A percentile compares a stretch with the other conserved stretches of the same genome.
These are phyloP conservation scores for Lagopus muta DNA, from an alignment of 2,113 vertebrate species.

Conservation along the genomic window DNA sequence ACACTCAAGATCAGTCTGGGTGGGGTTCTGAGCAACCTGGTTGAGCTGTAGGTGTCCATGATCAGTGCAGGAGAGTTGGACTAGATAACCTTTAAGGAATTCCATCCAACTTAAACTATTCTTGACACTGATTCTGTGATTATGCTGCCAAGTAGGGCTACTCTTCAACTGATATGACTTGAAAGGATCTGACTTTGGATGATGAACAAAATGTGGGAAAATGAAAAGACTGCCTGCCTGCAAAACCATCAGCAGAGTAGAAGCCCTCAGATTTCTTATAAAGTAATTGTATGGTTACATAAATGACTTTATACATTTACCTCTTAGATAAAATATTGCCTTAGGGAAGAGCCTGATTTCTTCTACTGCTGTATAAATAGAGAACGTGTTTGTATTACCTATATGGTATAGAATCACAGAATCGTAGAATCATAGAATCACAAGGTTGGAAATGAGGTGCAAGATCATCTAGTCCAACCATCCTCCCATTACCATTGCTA, in stretches of 20 bases:
- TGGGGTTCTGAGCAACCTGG: no score
- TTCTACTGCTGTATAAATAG: conserved; percentile 25
- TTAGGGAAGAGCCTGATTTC: conserved; percentile 4
- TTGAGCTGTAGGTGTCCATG: no score
- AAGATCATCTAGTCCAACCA: no score
- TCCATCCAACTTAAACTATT: no score
- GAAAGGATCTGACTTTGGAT: background rate
- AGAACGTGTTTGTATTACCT: background rate
- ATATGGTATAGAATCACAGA: background rate
- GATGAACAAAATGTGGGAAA: background rate
- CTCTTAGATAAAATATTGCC: conserved; percentile 29
- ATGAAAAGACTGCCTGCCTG: background rate
- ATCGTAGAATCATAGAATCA: no score
- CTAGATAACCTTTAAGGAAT: no score
- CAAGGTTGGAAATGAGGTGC: no score
- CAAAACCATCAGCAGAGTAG: background rate
- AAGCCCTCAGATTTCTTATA: background rate
- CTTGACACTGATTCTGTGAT: no score
- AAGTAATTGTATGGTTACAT: conserved; percentile 5
- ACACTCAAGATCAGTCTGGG: no score
- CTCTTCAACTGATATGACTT: background rate
- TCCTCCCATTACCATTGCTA: no score
- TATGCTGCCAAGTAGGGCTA: background rate
- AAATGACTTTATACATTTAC: conserved; percentile 33
- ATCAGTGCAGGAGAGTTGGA: no score